A percentile compares a stretch with the other conserved stretches of the same genome.
Conservation (phyloP, 2,888 invertebrate genomes). For the Chloroclysta siterata region DNA sequence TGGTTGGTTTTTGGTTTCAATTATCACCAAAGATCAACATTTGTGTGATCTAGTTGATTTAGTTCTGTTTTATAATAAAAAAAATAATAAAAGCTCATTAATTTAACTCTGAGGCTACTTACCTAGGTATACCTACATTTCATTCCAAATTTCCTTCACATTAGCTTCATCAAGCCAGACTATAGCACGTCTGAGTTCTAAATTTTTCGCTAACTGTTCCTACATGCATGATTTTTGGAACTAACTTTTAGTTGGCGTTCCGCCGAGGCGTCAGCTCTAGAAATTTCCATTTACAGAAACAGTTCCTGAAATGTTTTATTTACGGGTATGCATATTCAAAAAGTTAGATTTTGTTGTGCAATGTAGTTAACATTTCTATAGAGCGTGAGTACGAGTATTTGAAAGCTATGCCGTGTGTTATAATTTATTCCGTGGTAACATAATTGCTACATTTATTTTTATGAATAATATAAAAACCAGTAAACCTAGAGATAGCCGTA, state of each 20-base stretch:
- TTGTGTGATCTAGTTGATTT: no score
- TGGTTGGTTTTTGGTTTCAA: no score
- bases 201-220: constrained; percentile 64
- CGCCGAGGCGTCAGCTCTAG: constrained; percentile 59
- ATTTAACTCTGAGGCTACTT: no score
- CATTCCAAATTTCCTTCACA: background rate
- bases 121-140: background rate
- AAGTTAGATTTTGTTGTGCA: constrained; percentile 60
- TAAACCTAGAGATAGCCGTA: no score
- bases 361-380: constrained; percentile 42
- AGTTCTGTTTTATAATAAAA: no score
- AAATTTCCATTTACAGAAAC: constrained; percentile 53
- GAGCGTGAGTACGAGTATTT: constrained; percentile 2
- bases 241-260: constrained; percentile 66
- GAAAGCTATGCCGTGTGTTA: no score
- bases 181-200: constrained; percentile 57
- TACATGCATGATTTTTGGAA: constrained; percentile 71
- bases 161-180: constrained; percentile 10
- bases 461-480: no score
- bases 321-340: constrained; percentile 73
- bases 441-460: no score
- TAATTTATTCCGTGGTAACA: no score
- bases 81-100: no score
- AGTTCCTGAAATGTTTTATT: constrained; percentile 65
- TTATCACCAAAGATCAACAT: no score